Base-by-base conservation (phyloP, 2,797 vertebrate genomes). In the Labroides dimidiatus region DNA sequence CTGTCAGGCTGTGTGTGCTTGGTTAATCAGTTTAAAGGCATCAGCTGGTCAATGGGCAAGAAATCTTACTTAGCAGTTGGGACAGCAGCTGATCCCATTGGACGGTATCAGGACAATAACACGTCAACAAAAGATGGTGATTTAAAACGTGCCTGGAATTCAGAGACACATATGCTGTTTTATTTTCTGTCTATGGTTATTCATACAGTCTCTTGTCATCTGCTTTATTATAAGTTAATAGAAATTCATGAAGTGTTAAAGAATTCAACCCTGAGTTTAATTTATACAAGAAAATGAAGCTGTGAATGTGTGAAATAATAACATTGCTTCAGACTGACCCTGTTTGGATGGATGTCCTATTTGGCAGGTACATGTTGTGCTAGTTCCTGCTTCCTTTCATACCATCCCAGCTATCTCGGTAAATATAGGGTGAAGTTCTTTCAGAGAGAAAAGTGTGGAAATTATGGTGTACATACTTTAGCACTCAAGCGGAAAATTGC, bases 21-120 rank as follows among this genome's bases (percentile, higher is more conserved):
- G 43, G 44, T 47, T 68, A 45, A 68, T 60, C 43, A 51, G 33
- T 60, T 6, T 12, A 54, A 53, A 58, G 30, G 23, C 33, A 56
- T 59, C 39, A 67, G 53, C 61, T 51, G 55, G 59, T 17, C 41
- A 17, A 21, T 48, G 44, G 39, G 60, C 21, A 52, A 47, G 24
- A 53, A 23, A 60, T 72, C n/a, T 64, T 33, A 58, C 63, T 58
- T 37, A 66, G 56, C 71, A 43, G 55, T 56, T 74, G 66, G 66
- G 42, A 44, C 33, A 21, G 36, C 70, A 74, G 66, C 47, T 66
- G 54, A 50, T 47, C 61, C 56, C 50, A 13, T 11, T 65, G 66
- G 64, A 62, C 45, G 49, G 62, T 48, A 23, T 56, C 43, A 69
- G 37, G 37, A 13, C 11, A 39, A 39, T 12, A 39, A 39, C 37